Evolutionary conservation across 1,140 invertebrate species (phyloP).

Genomic region (Drosophila bifasciata): DNA sequence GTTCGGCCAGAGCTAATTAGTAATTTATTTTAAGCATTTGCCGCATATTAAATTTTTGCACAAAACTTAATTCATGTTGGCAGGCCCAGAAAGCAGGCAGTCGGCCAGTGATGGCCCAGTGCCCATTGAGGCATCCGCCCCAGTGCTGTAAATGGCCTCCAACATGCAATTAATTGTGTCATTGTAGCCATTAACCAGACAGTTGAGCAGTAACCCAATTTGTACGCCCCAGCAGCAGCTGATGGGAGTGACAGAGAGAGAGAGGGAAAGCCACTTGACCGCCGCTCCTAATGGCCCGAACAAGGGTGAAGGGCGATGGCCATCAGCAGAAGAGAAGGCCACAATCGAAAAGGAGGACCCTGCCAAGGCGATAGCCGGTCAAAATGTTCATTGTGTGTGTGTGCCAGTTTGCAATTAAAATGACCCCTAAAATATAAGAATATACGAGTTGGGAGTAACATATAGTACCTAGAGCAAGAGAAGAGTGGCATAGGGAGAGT

Average conservation of each 20-base stretch:
- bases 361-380: slow-evolving; percentile 37
- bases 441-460: too few species aligned
- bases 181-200: slow-evolving; percentile 81
- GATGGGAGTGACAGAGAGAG: too few species aligned
- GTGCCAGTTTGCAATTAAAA: slow-evolving; percentile 76
- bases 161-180: slow-evolving; percentile 81
- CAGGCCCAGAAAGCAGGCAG: slow-evolving; percentile 15
- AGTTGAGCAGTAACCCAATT: slow-evolving; percentile 81
- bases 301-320: slow-evolving; percentile 14
- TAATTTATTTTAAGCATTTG: slow-evolving; percentile 71
- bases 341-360: slow-evolving; percentile 23
- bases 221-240: too few species aligned
- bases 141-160: slow-evolving; percentile 54
- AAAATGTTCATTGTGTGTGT: slow-evolving; percentile 59
- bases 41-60: slow-evolving; percentile 70
- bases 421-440: slow-evolving; percentile 53
- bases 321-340: slow-evolving; percentile 18
- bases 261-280: too few species aligned
- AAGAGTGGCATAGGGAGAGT: too few species aligned
- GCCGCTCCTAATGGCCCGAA: slow-evolving; percentile 54
- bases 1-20: slow-evolving; percentile 43
- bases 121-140: slow-evolving; percentile 6
- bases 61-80: slow-evolving; percentile 69
- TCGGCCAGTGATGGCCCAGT: neutral
- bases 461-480: too few species aligned